Evolutionary conservation across 2,888 invertebrate species (phyloP).

Genomic region (Invenusta paracnida): DNA sequence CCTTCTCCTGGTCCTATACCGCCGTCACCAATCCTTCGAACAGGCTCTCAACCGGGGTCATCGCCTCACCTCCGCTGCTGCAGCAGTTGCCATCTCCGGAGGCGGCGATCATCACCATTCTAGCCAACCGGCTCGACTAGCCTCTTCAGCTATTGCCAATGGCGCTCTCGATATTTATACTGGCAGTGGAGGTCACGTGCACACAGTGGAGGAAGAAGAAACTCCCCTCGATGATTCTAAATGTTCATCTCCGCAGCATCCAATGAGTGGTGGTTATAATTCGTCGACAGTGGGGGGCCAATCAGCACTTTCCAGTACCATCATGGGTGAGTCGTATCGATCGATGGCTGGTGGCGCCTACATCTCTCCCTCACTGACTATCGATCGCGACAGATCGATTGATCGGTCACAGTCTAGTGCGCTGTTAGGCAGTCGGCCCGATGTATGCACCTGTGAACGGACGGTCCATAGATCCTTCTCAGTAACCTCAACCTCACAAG

Average conservation of each 20-base stretch:
- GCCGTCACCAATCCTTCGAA: not conserved
- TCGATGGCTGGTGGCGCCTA: not conserved
- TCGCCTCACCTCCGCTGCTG: conserved; percentile 11
- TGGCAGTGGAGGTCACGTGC: not conserved
- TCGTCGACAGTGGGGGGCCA: not conserved
- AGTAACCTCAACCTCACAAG: conserved; percentile 24
- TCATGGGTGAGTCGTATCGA: conserved; percentile 9
- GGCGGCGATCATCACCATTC: not conserved
- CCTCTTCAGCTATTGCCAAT: too few species aligned
- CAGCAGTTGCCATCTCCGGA: not conserved
- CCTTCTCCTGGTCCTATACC: not conserved
- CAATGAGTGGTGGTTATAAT: not conserved
- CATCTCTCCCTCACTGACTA: not conserved
- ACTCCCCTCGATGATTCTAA: not conserved
- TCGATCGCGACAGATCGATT: conserved; percentile 16
- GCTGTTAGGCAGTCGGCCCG: conserved; percentile 29
- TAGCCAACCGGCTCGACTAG: not conserved
- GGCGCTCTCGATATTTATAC: not conserved
- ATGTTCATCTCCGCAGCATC: not conserved
- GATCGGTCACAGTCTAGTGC: conserved; percentile 19
- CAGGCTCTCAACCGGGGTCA: not conserved
- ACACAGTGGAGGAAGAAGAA: not conserved
- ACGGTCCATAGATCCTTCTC: conserved; percentile 15
- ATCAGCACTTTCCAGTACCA: not conserved
- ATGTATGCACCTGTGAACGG: conserved; percentile 36